phyloP scores from a whole-genome alignment of 2,113 vertebrate species.

The Calidris pugnax region DNA sequence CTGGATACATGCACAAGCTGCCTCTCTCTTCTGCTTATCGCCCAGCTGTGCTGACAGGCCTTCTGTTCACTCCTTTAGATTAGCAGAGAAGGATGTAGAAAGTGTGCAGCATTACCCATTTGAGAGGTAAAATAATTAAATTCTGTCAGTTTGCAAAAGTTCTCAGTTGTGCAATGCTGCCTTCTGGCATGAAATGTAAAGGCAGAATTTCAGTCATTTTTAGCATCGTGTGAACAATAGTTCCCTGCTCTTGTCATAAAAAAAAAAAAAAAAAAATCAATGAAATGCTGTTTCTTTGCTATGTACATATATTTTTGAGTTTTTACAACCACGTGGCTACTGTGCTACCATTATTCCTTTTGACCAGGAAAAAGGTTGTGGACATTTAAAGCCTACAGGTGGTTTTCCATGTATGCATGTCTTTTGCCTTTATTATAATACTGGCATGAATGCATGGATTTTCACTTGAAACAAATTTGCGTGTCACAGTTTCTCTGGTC shows the following conservation, averaged over 20 bases:
- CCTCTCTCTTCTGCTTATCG: not conserved
- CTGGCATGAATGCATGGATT: not conserved
- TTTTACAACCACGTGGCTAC: not conserved
- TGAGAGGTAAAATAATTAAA: slow-evolving; percentile 11
- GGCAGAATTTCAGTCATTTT: not conserved
- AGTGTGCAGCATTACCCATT: not conserved
- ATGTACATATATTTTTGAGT: not conserved
- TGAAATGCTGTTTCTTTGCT: not conserved
- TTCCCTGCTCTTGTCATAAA: not conserved
- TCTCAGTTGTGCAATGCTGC: not conserved
- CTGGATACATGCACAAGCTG: not conserved
- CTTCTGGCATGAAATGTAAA: not conserved
- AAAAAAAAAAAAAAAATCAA: not conserved
- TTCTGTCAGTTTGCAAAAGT: not conserved
- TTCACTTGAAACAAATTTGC: not conserved
- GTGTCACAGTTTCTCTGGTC: not conserved
- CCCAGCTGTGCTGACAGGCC: slow-evolving; percentile 30
- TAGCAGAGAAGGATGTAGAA: not conserved
- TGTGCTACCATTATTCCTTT: not conserved
- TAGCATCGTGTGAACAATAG: not conserved
- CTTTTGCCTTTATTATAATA: not conserved
- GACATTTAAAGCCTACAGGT: not conserved
- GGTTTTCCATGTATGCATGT: not conserved
- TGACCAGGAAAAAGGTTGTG: not conserved
- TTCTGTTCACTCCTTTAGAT: not conserved